Evolutionary conservation across 1,140 invertebrate species (phyloP).

Genomic region (Drosophila bifasciata): DNA sequence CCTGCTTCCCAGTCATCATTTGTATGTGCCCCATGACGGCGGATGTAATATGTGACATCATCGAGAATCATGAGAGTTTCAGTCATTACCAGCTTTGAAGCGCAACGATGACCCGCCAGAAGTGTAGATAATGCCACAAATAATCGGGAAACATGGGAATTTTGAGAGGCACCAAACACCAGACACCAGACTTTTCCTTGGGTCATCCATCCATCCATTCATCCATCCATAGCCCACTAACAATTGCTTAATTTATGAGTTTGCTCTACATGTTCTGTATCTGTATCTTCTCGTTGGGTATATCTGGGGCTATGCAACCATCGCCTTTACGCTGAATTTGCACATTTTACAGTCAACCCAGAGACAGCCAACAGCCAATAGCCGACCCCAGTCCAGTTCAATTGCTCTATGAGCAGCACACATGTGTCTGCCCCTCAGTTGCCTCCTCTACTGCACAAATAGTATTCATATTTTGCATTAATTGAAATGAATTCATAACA

Average conservation of each 20-base stretch:
- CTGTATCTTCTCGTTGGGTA: slow-evolving; percentile 13
- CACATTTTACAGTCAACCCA: slow-evolving; percentile 28
- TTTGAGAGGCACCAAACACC: not conserved
- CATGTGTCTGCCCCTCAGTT: no score
- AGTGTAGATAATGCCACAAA: slow-evolving; percentile 30
- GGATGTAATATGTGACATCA: slow-evolving; percentile 72
- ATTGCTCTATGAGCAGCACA: not conserved
- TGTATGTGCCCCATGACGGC: not conserved
- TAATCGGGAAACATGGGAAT: slow-evolving; percentile 25
- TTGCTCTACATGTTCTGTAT: slow-evolving; percentile 31
- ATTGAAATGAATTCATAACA: slow-evolving; percentile 79
- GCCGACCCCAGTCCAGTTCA: no score
- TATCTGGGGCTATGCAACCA: slow-evolving; percentile 29
- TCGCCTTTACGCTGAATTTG: slow-evolving; percentile 47
- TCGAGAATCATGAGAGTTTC: slow-evolving; percentile 24
- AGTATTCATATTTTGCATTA: slow-evolving; percentile 70
- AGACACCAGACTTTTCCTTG: slow-evolving; percentile 18
- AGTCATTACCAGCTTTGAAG: slow-evolving; percentile 55
- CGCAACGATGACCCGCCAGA: slow-evolving; percentile 26
- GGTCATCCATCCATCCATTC: slow-evolving; percentile 28
- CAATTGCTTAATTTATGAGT: slow-evolving; percentile 46
- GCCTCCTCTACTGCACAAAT: slow-evolving; percentile 1
- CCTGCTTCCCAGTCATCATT: slow-evolving; percentile 21
- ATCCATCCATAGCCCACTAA: slow-evolving; percentile 2
- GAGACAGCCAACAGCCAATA: no score